Base-by-base conservation (phyloP, 2,888 invertebrate genomes). In the Brachyopa scutellaris region DNA sequence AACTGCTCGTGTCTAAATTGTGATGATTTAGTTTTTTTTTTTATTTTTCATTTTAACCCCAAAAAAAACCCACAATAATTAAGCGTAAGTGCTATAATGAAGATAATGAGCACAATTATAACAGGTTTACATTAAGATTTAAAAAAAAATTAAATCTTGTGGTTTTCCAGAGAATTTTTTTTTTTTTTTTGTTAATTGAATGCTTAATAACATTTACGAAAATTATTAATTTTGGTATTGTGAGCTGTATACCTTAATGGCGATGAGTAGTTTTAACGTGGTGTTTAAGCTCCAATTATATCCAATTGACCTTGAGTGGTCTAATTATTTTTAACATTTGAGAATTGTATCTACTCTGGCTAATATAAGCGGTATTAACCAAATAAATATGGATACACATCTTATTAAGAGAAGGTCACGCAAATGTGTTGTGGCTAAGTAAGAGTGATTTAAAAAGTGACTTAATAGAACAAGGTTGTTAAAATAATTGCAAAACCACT, bases 291-390 rank as follows among this genome's bases (percentile, higher is more conserved):
- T 29, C 17, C 47, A 57, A 36, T 38, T 57, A 26, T 26, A n/a
- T 19, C 38, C 21, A 69, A 69, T 59, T 69, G 38, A 49, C 69
- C 38, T 69, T 69, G 69, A 69, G 59, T n/a, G 17, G 11, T 38
- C 47, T 36, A 67, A 67, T 42, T 45, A 67, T 47, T 23, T 11
- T 23, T 57, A 67, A 57, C 31, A 55, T 29, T 40, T 19, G 51
- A 40, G 38, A 40, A 64, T 38, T 64, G 21, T n/a, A n/a, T n/a
- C n/a, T n/a, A n/a, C 29, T 36, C 6, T 42, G 49, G 62, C 47
- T 5, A 8, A 15, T 45, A 1, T 26, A 11, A 33, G n/a, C 15
- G 23, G 9, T 26, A 9, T 11, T 29, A 31, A 26, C 13, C 13
- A 21, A 21, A 15, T 11, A 51, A 51, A 51, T 51, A n/a, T 31